A percentile compares a stretch with the other conserved stretches of the same genome.
Evolutionary conservation across 2,113 vertebrate species (phyloP).

Genomic region (Oncorhynchus nerka): DNA sequence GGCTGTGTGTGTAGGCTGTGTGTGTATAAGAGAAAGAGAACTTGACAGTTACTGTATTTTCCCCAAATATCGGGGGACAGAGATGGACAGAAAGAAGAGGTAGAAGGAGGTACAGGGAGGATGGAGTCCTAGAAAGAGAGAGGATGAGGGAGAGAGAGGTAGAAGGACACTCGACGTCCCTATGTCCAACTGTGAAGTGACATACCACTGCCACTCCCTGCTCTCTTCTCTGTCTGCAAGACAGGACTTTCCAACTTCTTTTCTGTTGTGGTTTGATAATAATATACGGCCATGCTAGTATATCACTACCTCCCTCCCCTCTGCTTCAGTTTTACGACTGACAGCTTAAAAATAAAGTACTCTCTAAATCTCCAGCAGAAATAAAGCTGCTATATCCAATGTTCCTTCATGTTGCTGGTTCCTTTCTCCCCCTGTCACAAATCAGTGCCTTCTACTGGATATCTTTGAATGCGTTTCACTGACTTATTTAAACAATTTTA

Average conservation of each 20-base stretch:
- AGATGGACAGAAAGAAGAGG: background rate
- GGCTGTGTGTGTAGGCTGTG: background rate
- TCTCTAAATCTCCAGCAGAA: conserved; percentile 72
- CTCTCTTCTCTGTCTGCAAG: conserved; percentile 28
- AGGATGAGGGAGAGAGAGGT: conserved; percentile 17
- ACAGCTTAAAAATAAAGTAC: conserved; percentile 72
- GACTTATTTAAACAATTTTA: conserved; percentile 45
- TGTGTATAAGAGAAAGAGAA: no score
- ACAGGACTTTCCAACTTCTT: conserved; percentile 30
- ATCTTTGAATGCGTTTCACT: conserved; percentile 28
- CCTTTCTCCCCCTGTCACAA: conserved; percentile 55
- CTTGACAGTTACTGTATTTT: background rate
- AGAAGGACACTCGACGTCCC: conserved; percentile 17
- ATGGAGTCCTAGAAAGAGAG: background rate
- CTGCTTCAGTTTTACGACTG: conserved; percentile 70
- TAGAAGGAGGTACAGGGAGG: background rate
- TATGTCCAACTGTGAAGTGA: conserved; percentile 56
- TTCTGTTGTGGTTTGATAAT: conserved; percentile 75
- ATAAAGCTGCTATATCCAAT: conserved; percentile 74
- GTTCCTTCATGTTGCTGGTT: conserved; percentile 67
- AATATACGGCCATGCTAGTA: conserved; percentile 52
- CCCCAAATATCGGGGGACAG: background rate
- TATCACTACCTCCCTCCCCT: conserved; percentile 60
- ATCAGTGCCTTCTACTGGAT: conserved; percentile 41
- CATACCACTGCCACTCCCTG: conserved; percentile 34